These are phyloP conservation scores for Petrolisthes manimaculis DNA, from an alignment of 2,888 invertebrate species.

Conservation along the genomic window DNA sequence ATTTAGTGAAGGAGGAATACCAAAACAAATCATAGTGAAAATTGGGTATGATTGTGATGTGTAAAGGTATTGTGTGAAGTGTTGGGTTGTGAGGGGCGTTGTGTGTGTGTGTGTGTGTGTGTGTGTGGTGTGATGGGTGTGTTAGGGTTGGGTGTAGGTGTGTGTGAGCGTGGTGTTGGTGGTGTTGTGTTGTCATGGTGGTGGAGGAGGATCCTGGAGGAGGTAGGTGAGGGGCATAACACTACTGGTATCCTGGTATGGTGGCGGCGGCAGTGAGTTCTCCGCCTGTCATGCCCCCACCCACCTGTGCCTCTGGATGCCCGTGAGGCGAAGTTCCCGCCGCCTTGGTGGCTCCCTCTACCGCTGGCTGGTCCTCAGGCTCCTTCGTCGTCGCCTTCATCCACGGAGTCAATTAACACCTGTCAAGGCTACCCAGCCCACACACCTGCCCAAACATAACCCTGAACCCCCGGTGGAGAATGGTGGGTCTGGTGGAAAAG, in stretches of 20 bases:
- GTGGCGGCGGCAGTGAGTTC: neutral
- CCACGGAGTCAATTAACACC: neutral
- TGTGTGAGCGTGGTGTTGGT: slow-evolving; percentile 3
- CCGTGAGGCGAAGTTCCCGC: slow-evolving; percentile 52
- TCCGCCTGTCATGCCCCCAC: slow-evolving; percentile 7
- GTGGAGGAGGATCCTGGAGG: slow-evolving; percentile 15
- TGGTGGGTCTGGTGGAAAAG: slow-evolving; percentile 2
- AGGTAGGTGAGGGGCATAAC: neutral
- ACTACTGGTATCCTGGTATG: slow-evolving; percentile 13
- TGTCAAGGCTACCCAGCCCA: slow-evolving; percentile 9
- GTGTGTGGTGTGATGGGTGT: no score
- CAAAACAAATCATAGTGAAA: no score
- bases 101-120: no score
- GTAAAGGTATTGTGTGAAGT: no score
- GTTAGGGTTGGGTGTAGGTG: neutral
- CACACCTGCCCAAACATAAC: neutral
- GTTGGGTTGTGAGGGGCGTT: no score
- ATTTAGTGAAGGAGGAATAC: neutral
- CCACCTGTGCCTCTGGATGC: slow-evolving; percentile 44
- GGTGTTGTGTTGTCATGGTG: slow-evolving; percentile 25
- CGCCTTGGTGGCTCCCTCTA: slow-evolving; percentile 59
- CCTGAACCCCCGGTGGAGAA: neutral
- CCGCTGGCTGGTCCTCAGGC: slow-evolving; percentile 56
- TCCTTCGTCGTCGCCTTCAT: slow-evolving; percentile 55
- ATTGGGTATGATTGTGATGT: no score